Percentiles rank a stretch among this genome's conserved stretches.
Conservation (phyloP, 2,888 invertebrate genomes). For the Argyresthia albistria region DNA sequence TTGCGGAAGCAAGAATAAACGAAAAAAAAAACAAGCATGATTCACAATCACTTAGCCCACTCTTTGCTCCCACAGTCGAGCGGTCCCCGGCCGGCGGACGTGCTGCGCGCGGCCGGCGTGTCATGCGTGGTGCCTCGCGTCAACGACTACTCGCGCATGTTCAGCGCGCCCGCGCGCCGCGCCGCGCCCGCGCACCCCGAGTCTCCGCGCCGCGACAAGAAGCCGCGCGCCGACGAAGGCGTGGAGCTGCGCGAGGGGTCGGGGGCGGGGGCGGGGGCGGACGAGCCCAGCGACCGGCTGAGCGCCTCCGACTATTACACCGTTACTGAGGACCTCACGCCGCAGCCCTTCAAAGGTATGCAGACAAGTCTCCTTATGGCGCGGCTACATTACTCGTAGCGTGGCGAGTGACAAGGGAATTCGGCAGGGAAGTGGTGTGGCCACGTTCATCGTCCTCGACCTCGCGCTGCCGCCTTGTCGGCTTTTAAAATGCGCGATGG, state of each 20-base stretch:
- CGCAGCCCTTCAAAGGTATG: constrained; percentile 64
- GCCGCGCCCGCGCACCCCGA: constrained; percentile 55
- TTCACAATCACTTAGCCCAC: background rate
- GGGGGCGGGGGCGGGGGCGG: constrained; percentile 4
- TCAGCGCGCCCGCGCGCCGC: constrained; percentile 55
- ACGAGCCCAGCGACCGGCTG: constrained; percentile 35
- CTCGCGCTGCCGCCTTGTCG: too few species aligned
- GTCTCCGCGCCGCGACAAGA: constrained; percentile 57
- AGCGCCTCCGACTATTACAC: constrained; percentile 66
- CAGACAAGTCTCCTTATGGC: background rate
- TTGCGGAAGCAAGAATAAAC: too few species aligned
- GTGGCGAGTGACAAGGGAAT: too few species aligned
- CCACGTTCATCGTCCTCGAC: too few species aligned
- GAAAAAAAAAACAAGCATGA: too few species aligned
- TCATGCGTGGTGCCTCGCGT: constrained; percentile 75
- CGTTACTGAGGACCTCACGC: constrained; percentile 59
- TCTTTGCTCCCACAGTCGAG: constrained; percentile 15
- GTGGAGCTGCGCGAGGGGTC: constrained; percentile 39
- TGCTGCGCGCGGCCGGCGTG: constrained; percentile 50
- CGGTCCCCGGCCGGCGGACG: constrained; percentile 43
- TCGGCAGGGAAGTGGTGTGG: too few species aligned
- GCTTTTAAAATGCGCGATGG: too few species aligned
- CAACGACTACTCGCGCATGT: constrained; percentile 68
- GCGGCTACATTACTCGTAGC: too few species aligned
- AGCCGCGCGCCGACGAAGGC: constrained; percentile 41